phyloP scores from a whole-genome alignment of 2,888 invertebrate genomes.

The Synanthedon myopaeformis region DNA sequence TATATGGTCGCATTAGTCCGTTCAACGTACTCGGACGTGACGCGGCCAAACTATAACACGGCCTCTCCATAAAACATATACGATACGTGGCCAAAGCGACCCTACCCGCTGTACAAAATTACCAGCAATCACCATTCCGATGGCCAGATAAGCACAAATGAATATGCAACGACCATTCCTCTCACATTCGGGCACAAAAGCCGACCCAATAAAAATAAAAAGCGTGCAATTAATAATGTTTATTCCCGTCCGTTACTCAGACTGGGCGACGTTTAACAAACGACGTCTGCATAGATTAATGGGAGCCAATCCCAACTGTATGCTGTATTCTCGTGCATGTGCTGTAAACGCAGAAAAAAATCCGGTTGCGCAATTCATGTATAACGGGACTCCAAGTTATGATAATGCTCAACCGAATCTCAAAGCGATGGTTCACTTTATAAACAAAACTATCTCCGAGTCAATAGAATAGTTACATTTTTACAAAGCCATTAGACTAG shows the following conservation, averaged over 20 bases:
- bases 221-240: constrained; percentile 61
- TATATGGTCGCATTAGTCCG: constrained; percentile 17
- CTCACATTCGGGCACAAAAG: constrained; percentile 53
- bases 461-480: too few relatives aligned
- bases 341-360: constrained; percentile 21
- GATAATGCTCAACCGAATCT: constrained; percentile 65
- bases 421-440: constrained; percentile 15
- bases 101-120: constrained; percentile 31
- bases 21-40: constrained; percentile 31
- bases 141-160: constrained; percentile 62
- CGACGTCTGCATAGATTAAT: constrained; percentile 46
- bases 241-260: constrained; percentile 60
- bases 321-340: constrained; percentile 7
- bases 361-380: constrained; percentile 63
- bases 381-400: constrained; percentile 68
- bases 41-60: constrained; percentile 14
- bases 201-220: constrained; percentile 60
- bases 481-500: too few relatives aligned
- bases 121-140: constrained; percentile 50
- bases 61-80: constrained; percentile 19
- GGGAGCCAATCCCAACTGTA: constrained; percentile 13
- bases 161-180: constrained; percentile 59
- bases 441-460: too few relatives aligned
- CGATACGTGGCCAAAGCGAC: constrained; percentile 36
- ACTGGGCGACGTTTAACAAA: constrained; percentile 48